These are phyloP conservation scores for Mobula birostris DNA, from an alignment of 2,113 vertebrate species.

Conservation along the genomic window DNA sequence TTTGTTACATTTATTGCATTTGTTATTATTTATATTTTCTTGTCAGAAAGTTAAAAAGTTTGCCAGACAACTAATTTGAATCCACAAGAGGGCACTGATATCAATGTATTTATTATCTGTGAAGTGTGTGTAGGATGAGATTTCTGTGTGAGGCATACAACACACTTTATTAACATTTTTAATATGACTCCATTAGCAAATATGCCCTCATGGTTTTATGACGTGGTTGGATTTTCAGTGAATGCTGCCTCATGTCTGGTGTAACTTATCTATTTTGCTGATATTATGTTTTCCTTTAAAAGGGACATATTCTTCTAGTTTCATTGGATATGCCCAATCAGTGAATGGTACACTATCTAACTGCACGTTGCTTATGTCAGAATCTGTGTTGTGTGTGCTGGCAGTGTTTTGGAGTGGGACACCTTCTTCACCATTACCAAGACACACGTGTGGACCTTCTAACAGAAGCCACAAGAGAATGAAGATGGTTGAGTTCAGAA, in stretches of 20 bases:
- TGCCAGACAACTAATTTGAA: not conserved
- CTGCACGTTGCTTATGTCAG: too few species aligned
- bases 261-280: not conserved
- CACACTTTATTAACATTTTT: not conserved
- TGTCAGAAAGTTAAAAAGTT: not conserved
- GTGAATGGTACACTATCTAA: not conserved
- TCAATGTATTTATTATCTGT: not conserved
- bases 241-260: not conserved
- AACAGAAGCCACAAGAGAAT: not conserved
- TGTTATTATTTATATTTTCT: not conserved
- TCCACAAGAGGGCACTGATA: constrained; percentile 23
- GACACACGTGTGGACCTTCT: not conserved
- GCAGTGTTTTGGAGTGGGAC: not conserved
- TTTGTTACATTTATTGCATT: not conserved
- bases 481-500: too few species aligned
- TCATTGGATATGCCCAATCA: not conserved
- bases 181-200: not conserved
- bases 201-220: not conserved
- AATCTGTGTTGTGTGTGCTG: too few species aligned
- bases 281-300: too few species aligned
- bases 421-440: not conserved
- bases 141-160: not conserved
- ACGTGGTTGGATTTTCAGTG: not conserved
- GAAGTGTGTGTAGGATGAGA: not conserved
- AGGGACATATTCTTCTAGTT: not conserved